phyloP scores from a whole-genome alignment of 2,888 invertebrate species.

The Ametastegia equiseti region DNA sequence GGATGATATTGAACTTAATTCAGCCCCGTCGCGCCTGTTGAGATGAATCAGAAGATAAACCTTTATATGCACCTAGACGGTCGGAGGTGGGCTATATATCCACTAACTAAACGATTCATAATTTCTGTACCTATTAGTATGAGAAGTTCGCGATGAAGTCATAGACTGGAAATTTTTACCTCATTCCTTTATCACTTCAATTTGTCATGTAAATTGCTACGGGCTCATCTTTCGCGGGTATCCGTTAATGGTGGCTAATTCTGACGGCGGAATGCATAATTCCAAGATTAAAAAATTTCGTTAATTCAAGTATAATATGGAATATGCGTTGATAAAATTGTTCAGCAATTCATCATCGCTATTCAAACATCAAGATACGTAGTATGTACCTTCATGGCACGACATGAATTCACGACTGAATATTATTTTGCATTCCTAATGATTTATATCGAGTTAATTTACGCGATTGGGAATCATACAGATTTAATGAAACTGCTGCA shows the following conservation, averaged over 20 bases:
- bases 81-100: neutral
- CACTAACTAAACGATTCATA: neutral
- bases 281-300: neutral
- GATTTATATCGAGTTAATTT: neutral
- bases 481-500: too few relatives aligned
- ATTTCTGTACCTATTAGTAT: neutral
- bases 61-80: neutral
- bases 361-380: too few relatives aligned
- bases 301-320: neutral
- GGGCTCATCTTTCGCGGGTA: too few relatives aligned
- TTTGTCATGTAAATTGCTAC: too few relatives aligned
- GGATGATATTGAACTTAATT: conserved; percentile 31
- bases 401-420: too few relatives aligned
- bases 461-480: neutral
- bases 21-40: neutral
- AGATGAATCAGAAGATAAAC: conserved; percentile 37
- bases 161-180: neutral
- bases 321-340: neutral
- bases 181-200: neutral
- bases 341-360: neutral
- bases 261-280: neutral
- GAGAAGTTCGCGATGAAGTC: neutral
- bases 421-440: too few relatives aligned
- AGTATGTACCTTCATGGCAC: too few relatives aligned
- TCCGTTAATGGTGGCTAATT: too few relatives aligned